Conservation (phyloP, 2,888 invertebrate species). For the Nomada ferruginata region DNA sequence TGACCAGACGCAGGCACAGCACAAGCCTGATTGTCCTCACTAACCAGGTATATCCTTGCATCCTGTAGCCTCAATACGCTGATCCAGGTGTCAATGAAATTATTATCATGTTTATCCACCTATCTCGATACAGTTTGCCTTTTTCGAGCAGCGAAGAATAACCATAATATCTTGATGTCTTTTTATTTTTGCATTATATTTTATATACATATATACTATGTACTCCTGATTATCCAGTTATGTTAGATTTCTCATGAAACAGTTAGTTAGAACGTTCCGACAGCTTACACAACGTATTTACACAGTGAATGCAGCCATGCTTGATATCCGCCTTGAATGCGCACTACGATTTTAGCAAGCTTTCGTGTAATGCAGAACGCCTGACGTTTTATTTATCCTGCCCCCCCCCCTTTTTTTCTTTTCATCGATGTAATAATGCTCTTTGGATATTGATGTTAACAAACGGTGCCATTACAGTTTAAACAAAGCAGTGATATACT, state of each 20-base stretch:
- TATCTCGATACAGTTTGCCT: conserved; percentile 40
- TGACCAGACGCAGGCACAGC: conserved; percentile 91
- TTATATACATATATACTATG: conserved; percentile 10
- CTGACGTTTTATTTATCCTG: conserved; percentile 61
- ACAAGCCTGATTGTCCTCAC: conserved; percentile 89
- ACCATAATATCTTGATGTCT: conserved; percentile 18
- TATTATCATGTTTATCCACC: conserved; percentile 63
- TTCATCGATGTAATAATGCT: conserved; percentile 57
- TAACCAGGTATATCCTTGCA: conserved; percentile 86
- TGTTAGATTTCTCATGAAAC: conserved; percentile 31
- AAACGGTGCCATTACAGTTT: conserved; percentile 61
- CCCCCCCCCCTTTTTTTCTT: conserved; percentile 51
- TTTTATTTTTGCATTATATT: conserved; percentile 3
- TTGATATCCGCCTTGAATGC: conserved; percentile 74
- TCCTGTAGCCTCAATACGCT: conserved; percentile 69
- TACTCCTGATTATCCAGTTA: conserved; percentile 17
- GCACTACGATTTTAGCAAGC: conserved; percentile 72
- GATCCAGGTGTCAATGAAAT: conserved; percentile 62
- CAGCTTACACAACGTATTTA: conserved; percentile 65
- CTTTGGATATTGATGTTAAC: conserved; percentile 48
- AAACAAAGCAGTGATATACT: conserved; percentile 63
- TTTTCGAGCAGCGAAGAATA: conserved; percentile 28
- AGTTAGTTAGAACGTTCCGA: conserved; percentile 55
- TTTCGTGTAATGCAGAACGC: conserved; percentile 67
- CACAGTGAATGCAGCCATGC: conserved; percentile 67